Evolutionary conservation across 2,797 vertebrate genomes (phyloP), one percentile per base, ranked within the genome.

Genomic region (Poeciliopsis turneri): DNA sequence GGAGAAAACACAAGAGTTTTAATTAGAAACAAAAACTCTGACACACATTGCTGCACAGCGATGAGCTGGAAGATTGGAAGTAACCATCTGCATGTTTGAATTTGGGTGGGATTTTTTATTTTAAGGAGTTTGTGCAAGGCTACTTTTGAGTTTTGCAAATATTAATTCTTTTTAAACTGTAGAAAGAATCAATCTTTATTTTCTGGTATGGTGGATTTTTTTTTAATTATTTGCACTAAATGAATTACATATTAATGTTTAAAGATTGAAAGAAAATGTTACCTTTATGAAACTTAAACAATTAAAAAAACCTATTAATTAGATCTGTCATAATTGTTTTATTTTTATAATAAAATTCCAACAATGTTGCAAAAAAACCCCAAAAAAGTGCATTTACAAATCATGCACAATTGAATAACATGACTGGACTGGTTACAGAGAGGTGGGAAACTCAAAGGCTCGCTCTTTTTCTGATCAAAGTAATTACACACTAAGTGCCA

Each of bases 1-100:
- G 84, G 86, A 53, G 68, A 88, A 89, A 92, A 91, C 87, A 92
- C 84, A 75, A 84, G 88, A 87, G 87, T 86, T 86, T 91, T 92
- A 92, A 94, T 93, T 93, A 91, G 90, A 93, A 87, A 90, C 59
- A 88, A 81, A 89, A 91, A 86, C 75, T 39, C 77, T 84, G 82
- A 77, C 77, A 87, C 87, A 90, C 87, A 78, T 89, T 85, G 72
- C 78, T 92, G 89, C 88, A 83, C 89, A 87, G 78, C 83, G 80
- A 92, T 84, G 77, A 80, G 45, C 72, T 64, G 49, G 23, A 72
- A 82, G 85, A 90, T 87, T 80, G 53, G 53, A 79, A 51, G 70
- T 8, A 47, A 64, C 57, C 28, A 28, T 69, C 2, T 83, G 69
- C 45, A 68, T 69, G 43, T 68, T 36, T 76, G 33, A 51, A 12